phyloP scores from a whole-genome alignment of 2,888 invertebrate species.

The Zelleria hepariella region DNA sequence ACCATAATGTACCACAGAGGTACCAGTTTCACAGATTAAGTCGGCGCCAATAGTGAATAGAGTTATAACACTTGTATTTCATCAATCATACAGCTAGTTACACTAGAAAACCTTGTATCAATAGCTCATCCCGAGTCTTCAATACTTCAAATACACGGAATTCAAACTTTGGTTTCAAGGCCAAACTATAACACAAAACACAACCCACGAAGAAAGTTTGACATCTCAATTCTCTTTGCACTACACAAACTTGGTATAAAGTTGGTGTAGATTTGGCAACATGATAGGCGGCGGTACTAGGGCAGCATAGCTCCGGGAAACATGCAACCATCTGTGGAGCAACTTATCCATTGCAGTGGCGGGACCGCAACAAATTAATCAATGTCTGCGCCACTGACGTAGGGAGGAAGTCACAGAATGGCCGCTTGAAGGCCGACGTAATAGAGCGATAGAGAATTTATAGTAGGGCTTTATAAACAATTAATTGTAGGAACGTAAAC shows the following conservation, averaged over 20 bases:
- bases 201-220: not conserved
- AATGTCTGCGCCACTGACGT: not conserved
- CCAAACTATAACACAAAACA: too few species aligned
- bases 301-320: not conserved
- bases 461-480: too few species aligned
- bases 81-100: too few species aligned
- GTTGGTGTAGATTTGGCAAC: not conserved
- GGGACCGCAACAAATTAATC: not conserved
- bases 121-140: not conserved
- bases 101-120: too few species aligned
- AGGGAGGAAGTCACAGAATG: not conserved
- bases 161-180: not conserved
- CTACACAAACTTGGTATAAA: not conserved
- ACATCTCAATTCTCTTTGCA: not conserved
- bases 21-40: too few species aligned
- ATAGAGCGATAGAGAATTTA: too few species aligned
- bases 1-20: too few species aligned
- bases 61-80: too few species aligned
- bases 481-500: too few species aligned
- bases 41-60: too few species aligned
- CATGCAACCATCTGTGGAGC: not conserved
- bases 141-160: not conserved
- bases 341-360: not conserved
- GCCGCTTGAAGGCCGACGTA: not conserved
- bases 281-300: not conserved